Conservation (phyloP, 2,888 invertebrate genomes). For the Pandemis cinnamomeana region DNA sequence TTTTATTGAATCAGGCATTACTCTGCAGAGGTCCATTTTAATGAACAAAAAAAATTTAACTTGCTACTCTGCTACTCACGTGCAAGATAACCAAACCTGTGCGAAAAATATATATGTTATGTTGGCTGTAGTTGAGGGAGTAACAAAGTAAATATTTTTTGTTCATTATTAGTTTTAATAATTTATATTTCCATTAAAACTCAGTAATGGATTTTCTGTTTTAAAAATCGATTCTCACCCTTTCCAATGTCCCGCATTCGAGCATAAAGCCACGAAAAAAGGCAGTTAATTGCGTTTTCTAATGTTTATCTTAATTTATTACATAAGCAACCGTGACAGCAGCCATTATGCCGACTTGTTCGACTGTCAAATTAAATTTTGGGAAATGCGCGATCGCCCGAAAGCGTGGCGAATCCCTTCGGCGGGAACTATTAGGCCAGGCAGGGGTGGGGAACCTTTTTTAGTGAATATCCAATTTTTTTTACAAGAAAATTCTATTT, state of each 20-base stretch:
- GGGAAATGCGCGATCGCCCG: slow-evolving; percentile 64
- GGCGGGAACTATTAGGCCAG: slow-evolving; percentile 45
- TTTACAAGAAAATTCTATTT: too few species aligned
- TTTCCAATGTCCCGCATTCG: slow-evolving; percentile 2
- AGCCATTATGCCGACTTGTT: slow-evolving; percentile 45
- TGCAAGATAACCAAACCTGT: too few species aligned
- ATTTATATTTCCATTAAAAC: background rate
- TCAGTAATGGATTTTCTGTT: background rate
- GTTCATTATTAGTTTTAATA: background rate
- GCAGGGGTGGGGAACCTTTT: too few species aligned
- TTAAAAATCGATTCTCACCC: slow-evolving; percentile 22
- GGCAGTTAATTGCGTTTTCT: slow-evolving; percentile 34
- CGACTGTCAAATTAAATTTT: slow-evolving; percentile 59
- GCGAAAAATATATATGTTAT: too few species aligned
- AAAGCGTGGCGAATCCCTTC: slow-evolving; percentile 71
- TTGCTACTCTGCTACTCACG: too few species aligned
- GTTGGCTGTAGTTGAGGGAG: too few species aligned
- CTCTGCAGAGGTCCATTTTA: too few species aligned
- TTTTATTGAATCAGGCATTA: too few species aligned
- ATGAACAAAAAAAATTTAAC: too few species aligned
- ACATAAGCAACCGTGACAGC: slow-evolving; percentile 35
- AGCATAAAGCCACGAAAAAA: slow-evolving; percentile 25
- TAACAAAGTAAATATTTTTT: too few species aligned
- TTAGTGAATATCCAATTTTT: too few species aligned
- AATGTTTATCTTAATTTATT: slow-evolving; percentile 42